Conservation (phyloP, 2,797 vertebrate genomes). For the Coracias cyanogaster region DNA sequence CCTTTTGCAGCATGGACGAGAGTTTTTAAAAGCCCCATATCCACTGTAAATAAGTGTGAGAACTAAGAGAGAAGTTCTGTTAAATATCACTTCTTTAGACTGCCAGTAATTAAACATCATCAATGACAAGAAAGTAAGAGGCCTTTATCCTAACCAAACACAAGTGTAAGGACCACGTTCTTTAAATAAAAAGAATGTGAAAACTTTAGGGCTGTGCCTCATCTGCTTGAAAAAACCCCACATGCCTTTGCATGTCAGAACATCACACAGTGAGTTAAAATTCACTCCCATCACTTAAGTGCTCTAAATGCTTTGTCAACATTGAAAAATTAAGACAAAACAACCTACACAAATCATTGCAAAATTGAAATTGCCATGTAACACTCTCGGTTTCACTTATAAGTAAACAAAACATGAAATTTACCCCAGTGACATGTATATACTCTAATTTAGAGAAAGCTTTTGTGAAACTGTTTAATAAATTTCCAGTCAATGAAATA, state of each 20-base stretch:
- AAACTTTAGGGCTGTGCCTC: neutral
- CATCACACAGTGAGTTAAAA: neutral
- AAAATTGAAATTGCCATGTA: neutral
- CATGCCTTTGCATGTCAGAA: neutral
- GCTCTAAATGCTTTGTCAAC: neutral
- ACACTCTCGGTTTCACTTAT: neutral
- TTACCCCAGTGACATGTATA: neutral
- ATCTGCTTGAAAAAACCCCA: neutral
- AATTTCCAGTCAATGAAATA: constrained; percentile 30
- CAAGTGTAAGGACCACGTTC: neutral
- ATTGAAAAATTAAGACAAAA: neutral
- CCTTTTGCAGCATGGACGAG: neutral
- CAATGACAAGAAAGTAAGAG: neutral
- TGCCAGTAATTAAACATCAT: neutral
- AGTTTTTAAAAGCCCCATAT: neutral
- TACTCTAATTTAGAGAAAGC: neutral
- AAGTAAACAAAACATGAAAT: neutral
- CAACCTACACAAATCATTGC: neutral
- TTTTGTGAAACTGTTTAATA: neutral
- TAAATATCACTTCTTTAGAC: neutral
- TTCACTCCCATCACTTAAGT: neutral
- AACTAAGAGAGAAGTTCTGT: neutral
- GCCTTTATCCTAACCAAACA: neutral
- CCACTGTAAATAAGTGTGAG: neutral
- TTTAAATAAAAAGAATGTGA: neutral